Evolutionary conservation across 2,113 vertebrate genomes (phyloP).

Genomic region (Trogon melanurus): DNA sequence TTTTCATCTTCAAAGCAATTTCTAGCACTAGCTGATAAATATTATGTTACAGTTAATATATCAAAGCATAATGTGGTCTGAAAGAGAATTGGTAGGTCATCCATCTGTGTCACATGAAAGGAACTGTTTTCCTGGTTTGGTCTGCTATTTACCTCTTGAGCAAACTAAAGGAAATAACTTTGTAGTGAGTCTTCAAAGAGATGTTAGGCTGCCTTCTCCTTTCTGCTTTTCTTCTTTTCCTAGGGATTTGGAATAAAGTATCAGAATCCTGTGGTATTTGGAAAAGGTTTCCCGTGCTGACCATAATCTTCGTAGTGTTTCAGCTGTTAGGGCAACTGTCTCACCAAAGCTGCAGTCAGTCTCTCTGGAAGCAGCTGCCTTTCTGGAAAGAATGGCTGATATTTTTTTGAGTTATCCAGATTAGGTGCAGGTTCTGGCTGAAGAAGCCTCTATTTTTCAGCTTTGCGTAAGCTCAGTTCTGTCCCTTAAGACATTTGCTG

Average conservation of each 20-base stretch:
- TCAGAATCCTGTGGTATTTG: neutral
- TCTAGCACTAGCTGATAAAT: conserved; percentile 28
- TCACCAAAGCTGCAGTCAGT: neutral
- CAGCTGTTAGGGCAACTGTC: neutral
- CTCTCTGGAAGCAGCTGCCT: neutral
- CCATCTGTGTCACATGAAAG: conserved; percentile 42
- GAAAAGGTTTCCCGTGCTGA: neutral
- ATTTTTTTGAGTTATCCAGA: neutral
- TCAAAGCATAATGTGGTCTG: conserved; percentile 33
- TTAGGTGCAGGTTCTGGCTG: neutral
- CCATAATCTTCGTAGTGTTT: neutral
- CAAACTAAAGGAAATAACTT: neutral
- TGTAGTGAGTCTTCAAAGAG: conserved; percentile 10
- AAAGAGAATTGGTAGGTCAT: conserved; percentile 19
- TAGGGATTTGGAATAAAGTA: conserved; percentile 3
- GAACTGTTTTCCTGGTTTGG: neutral
- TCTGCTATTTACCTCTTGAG: neutral
- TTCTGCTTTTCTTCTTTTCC: neutral
- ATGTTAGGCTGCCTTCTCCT: neutral
- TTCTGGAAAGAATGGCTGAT: neutral
- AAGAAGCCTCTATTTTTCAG: neutral
- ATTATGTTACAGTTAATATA: conserved; percentile 52
- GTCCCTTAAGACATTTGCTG: neutral
- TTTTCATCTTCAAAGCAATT: conserved; percentile 62
- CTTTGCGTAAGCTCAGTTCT: neutral